Conservation (phyloP, 2,888 invertebrate species). For the Halictus quadricinctus region DNA sequence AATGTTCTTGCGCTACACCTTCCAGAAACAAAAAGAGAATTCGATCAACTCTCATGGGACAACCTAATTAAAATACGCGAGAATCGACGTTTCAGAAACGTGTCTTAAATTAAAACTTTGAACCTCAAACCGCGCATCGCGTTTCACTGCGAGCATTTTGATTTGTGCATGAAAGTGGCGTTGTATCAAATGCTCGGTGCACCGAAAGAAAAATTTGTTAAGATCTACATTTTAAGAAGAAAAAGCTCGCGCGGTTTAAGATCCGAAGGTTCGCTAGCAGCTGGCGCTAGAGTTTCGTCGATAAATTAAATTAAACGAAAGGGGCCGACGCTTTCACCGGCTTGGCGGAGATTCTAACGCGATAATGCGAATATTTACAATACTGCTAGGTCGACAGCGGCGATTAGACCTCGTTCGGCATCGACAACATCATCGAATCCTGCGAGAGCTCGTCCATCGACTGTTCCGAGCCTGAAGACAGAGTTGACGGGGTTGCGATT, state of each 20-base stretch:
- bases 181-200: neutral
- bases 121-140: neutral
- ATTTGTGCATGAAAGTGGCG: neutral
- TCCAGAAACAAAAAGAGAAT: neutral
- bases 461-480: constrained; percentile 85
- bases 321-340: constrained; percentile 28
- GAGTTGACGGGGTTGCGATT: constrained; percentile 58
- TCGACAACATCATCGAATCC: constrained; percentile 93
- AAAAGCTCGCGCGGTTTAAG: constrained; percentile 4
- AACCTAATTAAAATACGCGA: neutral
- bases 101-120: neutral
- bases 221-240: neutral
- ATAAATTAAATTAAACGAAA: constrained; percentile 15
- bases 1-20: neutral
- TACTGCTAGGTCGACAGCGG: constrained; percentile 28
- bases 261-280: neutral
- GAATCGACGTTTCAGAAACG: constrained; percentile 25
- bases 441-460: constrained; percentile 94
- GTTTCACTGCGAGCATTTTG: neutral
- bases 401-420: constrained; percentile 90
- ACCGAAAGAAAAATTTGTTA: neutral
- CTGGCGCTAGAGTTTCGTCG: neutral
- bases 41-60: neutral
- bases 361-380: constrained; percentile 58
- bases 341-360: constrained; percentile 23